These are phyloP conservation scores for Mus spicilegus DNA, from an alignment of 2,113 vertebrate species.

Conservation along the genomic window DNA sequence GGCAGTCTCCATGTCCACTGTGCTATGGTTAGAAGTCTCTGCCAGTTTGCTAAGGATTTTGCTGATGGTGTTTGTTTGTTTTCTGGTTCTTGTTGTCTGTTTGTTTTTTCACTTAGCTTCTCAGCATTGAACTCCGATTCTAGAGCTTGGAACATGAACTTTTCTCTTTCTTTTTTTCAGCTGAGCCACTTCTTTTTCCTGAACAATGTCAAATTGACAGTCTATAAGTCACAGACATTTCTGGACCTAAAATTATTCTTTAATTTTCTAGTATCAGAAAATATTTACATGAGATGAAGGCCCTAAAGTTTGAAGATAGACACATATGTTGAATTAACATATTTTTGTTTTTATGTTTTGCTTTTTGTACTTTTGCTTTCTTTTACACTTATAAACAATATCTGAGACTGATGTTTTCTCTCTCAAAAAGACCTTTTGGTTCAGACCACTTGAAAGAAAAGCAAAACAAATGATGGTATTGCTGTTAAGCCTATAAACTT, in stretches of 20 bases:
- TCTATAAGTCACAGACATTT: neutral
- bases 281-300: conserved; percentile 26
- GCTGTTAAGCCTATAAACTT: neutral
- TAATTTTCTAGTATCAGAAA: neutral
- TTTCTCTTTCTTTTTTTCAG: neutral
- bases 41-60: neutral
- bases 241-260: neutral
- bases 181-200: neutral
- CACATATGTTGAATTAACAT: neutral
- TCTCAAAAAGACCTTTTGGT: neutral
- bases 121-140: neutral
- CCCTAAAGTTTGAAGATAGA: neutral
- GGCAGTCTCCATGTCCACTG: neutral
- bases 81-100: too few species aligned
- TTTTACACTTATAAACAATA: neutral
- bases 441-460: neutral
- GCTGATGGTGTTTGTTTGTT: too few species aligned
- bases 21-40: neutral
- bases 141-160: too few species aligned
- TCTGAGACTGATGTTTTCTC: conserved; percentile 21
- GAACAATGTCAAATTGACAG: neutral
- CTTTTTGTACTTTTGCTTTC: neutral
- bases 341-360: neutral
- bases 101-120: neutral
- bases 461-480: conserved; percentile 15